These are phyloP conservation scores for Megaceryle alcyon DNA, from an alignment of 2,797 vertebrate genomes.

Conservation along the genomic window DNA sequence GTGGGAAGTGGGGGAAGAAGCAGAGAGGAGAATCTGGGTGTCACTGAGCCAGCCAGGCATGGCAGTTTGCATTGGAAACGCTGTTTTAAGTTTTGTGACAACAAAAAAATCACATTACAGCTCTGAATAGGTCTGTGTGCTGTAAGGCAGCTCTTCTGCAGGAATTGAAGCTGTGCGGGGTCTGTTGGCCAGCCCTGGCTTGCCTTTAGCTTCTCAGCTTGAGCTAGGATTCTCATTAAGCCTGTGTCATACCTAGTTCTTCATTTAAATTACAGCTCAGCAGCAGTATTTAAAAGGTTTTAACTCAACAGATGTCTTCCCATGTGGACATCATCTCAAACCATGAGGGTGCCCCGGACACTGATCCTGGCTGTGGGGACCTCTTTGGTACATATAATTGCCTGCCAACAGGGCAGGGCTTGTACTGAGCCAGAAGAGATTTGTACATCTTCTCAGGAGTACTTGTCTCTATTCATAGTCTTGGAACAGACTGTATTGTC, in stretches of 20 bases:
- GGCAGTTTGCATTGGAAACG: background rate
- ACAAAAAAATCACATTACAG: background rate
- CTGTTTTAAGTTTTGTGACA: background rate
- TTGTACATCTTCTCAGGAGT: background rate
- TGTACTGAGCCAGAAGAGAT: background rate
- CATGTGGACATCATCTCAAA: background rate
- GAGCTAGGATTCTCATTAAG: constrained; percentile 22
- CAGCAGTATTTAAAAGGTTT: background rate
- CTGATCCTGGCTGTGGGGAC: background rate
- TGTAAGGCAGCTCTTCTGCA: background rate
- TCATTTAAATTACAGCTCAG: constrained; percentile 38
- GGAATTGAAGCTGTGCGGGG: background rate
- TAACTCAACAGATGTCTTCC: constrained; percentile 28
- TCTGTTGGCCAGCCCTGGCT: background rate
- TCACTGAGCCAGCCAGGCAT: background rate
- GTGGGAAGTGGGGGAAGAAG: background rate
- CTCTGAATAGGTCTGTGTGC: background rate
- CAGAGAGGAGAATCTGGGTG: background rate
- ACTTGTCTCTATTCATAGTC: background rate
- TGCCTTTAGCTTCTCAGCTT: constrained; percentile 25
- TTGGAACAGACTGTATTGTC: background rate
- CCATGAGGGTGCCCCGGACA: background rate
- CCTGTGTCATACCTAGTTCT: background rate
- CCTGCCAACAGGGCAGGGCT: background rate
- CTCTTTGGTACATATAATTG: background rate